phyloP scores from a whole-genome alignment of 92 coral and sea anemone species.

The Actinostola sp. region DNA sequence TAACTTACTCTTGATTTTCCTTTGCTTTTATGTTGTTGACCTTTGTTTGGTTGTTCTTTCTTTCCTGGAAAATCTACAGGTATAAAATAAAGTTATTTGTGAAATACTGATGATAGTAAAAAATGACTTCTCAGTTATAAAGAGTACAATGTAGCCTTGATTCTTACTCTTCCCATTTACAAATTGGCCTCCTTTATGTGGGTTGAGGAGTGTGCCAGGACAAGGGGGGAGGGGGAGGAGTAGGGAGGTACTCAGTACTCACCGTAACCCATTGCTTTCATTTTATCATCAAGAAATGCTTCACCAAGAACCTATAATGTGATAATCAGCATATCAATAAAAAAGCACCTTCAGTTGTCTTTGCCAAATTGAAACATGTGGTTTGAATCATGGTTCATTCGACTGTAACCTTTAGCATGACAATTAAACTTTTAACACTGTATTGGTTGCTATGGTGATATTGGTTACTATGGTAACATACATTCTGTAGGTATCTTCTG shows the following conservation, averaged over 20 bases:
- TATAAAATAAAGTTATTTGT: too few species aligned
- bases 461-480: constrained; percentile 12
- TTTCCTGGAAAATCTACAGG: constrained; percentile 15
- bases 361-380: too few species aligned
- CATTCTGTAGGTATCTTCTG: constrained; percentile 85
- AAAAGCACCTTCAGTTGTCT: neutral
- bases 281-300: constrained; percentile 78
- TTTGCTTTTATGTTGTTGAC: constrained; percentile 1
- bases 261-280: constrained; percentile 78
- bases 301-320: constrained; percentile 76
- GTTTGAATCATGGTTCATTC: too few species aligned
- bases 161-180: too few species aligned
- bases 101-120: too few species aligned
- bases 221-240: too few species aligned
- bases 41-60: neutral
- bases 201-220: too few species aligned
- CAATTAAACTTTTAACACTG: neutral
- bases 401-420: too few species aligned
- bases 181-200: too few species aligned
- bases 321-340: neutral
- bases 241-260: constrained; percentile 1
- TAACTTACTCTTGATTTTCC: constrained; percentile 57
- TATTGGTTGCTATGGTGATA: neutral
- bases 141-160: too few species aligned
- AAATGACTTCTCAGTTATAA: too few species aligned